These are phyloP conservation scores for Calypte anna DNA, from an alignment of 2,113 vertebrate genomes.

Conservation along the genomic window DNA sequence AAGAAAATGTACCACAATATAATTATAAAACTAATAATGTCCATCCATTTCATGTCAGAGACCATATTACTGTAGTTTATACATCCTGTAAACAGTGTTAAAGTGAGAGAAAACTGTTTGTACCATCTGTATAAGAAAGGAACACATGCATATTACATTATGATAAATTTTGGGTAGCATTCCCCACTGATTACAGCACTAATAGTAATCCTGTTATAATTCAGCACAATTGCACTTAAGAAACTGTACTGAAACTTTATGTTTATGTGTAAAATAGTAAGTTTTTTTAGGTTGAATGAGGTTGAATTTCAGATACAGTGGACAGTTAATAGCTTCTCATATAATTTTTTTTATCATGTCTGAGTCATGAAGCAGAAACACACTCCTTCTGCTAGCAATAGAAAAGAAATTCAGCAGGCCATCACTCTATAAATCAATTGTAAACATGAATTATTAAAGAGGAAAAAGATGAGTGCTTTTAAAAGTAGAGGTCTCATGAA, in stretches of 20 bases:
- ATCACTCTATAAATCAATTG: neutral
- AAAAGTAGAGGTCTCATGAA: slow-evolving; percentile 10
- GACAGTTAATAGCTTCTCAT: neutral
- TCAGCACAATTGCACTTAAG: neutral
- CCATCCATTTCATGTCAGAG: neutral
- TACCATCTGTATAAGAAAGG: neutral
- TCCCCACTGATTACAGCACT: neutral
- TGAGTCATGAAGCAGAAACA: slow-evolving; percentile 22
- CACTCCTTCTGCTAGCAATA: neutral
- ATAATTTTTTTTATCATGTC: neutral
- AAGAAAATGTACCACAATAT: neutral
- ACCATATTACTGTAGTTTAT: neutral
- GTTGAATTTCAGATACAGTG: neutral
- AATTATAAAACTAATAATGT: neutral
- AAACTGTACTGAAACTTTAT: neutral
- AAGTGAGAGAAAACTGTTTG: neutral
- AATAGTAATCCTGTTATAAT: neutral
- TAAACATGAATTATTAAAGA: slow-evolving; percentile 49
- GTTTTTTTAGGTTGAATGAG: neutral
- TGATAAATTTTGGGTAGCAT: neutral
- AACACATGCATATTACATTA: neutral
- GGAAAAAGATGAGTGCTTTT: neutral
- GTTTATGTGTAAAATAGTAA: neutral
- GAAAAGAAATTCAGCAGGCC: slow-evolving; percentile 36
- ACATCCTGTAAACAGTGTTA: neutral